Conservation (phyloP, 1,140 invertebrate species). For the Drosophila obscura region DNA sequence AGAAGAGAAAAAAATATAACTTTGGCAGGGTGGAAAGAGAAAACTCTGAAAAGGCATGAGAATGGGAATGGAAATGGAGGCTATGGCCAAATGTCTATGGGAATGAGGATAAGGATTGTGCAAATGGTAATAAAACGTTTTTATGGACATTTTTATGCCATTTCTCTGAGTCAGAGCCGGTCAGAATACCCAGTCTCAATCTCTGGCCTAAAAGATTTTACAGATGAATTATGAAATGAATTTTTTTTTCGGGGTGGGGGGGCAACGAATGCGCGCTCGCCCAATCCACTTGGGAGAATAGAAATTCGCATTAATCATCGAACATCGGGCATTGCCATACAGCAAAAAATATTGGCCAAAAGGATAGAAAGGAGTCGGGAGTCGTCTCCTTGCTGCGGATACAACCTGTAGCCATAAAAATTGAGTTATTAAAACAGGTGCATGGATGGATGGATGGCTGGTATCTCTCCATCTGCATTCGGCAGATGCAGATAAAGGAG, state of each 20-base stretch:
- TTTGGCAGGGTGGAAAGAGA: too few relatives aligned
- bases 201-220: background rate
- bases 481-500: conserved; percentile 18
- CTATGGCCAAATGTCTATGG: background rate
- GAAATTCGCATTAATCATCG: conserved; percentile 63
- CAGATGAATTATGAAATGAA: conserved; percentile 71
- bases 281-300: conserved; percentile 28
- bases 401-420: conserved; percentile 63
- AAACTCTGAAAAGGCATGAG: background rate
- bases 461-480: conserved; percentile 1
- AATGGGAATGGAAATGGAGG: conserved; percentile 12
- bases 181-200: too few relatives aligned
- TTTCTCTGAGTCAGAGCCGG: too few relatives aligned
- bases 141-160: conserved; percentile 68
- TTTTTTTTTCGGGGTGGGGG: conserved; percentile 40
- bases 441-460: conserved; percentile 7
- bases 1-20: too few relatives aligned
- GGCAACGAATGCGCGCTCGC: conserved; percentile 41
- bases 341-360: conserved; percentile 18
- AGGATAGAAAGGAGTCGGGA: background rate
- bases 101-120: conserved; percentile 38
- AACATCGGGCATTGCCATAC: conserved; percentile 49
- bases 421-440: conserved; percentile 78
- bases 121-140: conserved; percentile 75
- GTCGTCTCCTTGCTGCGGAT: too few relatives aligned